Conservation (phyloP, 1,140 invertebrate species). For the Drosophila kikkawai region DNA sequence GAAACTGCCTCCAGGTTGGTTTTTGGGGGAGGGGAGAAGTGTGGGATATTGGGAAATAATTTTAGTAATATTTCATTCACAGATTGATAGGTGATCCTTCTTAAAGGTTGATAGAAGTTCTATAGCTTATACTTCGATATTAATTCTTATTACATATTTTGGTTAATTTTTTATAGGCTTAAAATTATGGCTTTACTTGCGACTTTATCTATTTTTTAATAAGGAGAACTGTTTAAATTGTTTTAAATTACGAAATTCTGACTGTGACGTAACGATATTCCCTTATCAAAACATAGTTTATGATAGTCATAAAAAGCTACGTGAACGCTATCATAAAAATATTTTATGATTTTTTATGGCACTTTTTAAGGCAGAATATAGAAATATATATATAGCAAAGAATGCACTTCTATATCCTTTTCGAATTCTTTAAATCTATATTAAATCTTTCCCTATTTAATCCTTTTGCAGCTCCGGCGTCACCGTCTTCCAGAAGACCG, state of each 20-base stretch:
- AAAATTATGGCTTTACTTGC: too few relatives aligned
- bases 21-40: too few relatives aligned
- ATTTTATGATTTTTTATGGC: not conserved
- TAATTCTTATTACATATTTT: too few relatives aligned
- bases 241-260: not conserved
- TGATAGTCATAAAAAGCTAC: not conserved
- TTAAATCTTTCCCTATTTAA: not conserved
- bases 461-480: constrained; percentile 45
- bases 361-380: not conserved
- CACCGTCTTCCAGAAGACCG: constrained; percentile 59
- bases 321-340: not conserved
- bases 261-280: not conserved
- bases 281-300: not conserved
- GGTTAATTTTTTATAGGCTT: too few relatives aligned
- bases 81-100: too few relatives aligned
- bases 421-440: not conserved
- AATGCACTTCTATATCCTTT: too few relatives aligned
- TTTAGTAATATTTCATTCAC: too few relatives aligned
- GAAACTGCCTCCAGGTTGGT: constrained; percentile 47
- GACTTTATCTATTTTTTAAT: too few relatives aligned
- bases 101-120: too few relatives aligned
- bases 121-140: too few relatives aligned
- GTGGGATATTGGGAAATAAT: too few relatives aligned
- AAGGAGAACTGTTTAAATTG: not conserved
- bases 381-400: not conserved